Conservation (phyloP, 1,140 invertebrate genomes). For the Pogonomyrmex barbatus region DNA sequence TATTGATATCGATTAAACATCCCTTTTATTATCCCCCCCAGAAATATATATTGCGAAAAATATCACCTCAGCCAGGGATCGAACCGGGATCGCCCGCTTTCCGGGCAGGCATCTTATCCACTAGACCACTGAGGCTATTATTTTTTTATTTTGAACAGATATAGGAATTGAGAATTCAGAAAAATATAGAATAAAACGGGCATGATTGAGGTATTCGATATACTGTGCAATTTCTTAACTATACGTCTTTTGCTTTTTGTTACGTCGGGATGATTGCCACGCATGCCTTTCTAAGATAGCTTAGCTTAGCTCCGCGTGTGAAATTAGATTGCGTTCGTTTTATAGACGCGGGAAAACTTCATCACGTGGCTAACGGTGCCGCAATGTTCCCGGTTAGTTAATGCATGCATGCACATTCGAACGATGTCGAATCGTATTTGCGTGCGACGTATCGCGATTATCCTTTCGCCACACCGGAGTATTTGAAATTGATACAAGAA, state of each 20-base stretch:
- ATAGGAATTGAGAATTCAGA: background rate
- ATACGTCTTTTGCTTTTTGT: background rate
- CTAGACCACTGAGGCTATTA: too few relatives aligned
- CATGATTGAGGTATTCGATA: background rate
- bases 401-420: conserved; percentile 15
- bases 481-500: conserved; percentile 20
- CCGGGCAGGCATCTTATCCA: too few relatives aligned
- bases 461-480: background rate
- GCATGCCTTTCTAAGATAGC: background rate
- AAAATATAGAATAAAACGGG: background rate
- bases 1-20: too few relatives aligned
- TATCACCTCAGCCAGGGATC: too few relatives aligned
- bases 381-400: background rate
- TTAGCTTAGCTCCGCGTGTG: background rate
- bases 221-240: background rate
- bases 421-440: conserved; percentile 26
- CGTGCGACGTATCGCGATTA: conserved; percentile 23
- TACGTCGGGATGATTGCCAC: background rate
- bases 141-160: background rate
- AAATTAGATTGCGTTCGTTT: conserved; percentile 41
- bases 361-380: conserved; percentile 10
- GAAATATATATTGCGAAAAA: too few relatives aligned
- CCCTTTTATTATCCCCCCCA: too few relatives aligned
- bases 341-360: background rate
- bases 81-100: too few relatives aligned